Evolutionary conservation across 2,797 vertebrate genomes (phyloP).

Genomic region (Chaetophractus vellerosus): DNA sequence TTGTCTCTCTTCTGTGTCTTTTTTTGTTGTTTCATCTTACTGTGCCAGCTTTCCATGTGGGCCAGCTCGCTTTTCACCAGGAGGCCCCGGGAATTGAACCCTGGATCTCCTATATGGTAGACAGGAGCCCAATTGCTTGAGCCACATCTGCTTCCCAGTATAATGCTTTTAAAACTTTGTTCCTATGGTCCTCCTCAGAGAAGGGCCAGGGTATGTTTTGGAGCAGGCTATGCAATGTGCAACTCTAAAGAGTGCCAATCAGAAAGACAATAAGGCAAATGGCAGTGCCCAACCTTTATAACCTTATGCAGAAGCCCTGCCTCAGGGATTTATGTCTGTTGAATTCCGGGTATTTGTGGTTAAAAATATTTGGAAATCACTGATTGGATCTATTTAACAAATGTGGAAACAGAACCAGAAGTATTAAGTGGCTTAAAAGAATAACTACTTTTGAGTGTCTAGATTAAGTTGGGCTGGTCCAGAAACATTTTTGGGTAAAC

Average conservation of each 20-base stretch:
- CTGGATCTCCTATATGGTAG: too few species aligned
- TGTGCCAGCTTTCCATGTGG: too few species aligned
- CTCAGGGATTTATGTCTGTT: background rate
- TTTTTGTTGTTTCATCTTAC: too few species aligned
- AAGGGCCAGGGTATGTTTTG: background rate
- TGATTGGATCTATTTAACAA: background rate
- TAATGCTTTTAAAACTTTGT: constrained; percentile 11
- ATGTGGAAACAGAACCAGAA: background rate
- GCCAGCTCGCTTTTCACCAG: too few species aligned
- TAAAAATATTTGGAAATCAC: constrained; percentile 34
- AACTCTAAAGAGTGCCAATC: background rate
- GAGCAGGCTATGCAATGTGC: background rate
- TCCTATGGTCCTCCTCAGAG: background rate
- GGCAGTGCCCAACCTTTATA: background rate
- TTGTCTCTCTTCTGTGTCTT: too few species aligned
- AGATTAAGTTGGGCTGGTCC: background rate
- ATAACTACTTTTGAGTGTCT: background rate
- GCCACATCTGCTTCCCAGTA: background rate
- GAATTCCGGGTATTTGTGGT: background rate
- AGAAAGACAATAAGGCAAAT: background rate
- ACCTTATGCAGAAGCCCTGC: background rate
- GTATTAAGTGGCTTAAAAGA: background rate
- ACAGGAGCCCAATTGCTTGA: too few species aligned
- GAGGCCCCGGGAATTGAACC: too few species aligned
- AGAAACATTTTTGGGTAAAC: background rate